Evolutionary conservation across 2,888 invertebrate genomes (phyloP), one percentile per base, ranked within the genome.

Genomic region (Nasonia oneida): DNA sequence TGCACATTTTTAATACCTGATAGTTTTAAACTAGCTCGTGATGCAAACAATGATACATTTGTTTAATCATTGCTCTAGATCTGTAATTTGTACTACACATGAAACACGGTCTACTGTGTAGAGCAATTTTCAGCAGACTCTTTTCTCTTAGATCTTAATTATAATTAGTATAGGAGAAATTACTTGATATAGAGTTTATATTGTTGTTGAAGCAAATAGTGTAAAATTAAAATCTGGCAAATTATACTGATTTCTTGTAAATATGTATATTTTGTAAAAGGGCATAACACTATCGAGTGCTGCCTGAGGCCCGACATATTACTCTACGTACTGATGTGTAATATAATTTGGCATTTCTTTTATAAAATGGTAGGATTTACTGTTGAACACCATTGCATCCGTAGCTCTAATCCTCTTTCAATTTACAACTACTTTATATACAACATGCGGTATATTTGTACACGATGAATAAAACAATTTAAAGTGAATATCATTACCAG

Each of bases 401-500:
- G 53, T 53, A 53, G 18, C 5, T 15, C 53, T 53, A 53, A 53
- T 5, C 4, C 18, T 53, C 4, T 53, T 18, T 53, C 53, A 18
- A 18, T 53, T 53, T 53, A 53, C 18, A 53, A 53, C 18, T 53
- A 53, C 15, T 53, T 53, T 53, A 18, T 47, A 47, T 47, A 47
- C 18, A 18, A 53, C 53, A 53, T 53, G 53, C 53, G 53, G 57
- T 61, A 61, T 61, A 23, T 61, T 61, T 37, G 15, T 67, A 64
- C 15, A 50, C 33, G 8, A 70, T 79, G 18, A 47, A 79, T 50
- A 33, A 37, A 80, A 57, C 67, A 33, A 78, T 42, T 82, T 42
- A 75, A 37, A 81, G 71, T 67, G 50, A 84, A 88, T 77, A 29
- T 61, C 90, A 93, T 93, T 87, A 94, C 94, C 91, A 88, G 10